A percentile compares a stretch with the other conserved stretches of the same genome.
phyloP scores from a whole-genome alignment of 2,888 invertebrate genomes.

The Glaucopsyche alexis region DNA sequence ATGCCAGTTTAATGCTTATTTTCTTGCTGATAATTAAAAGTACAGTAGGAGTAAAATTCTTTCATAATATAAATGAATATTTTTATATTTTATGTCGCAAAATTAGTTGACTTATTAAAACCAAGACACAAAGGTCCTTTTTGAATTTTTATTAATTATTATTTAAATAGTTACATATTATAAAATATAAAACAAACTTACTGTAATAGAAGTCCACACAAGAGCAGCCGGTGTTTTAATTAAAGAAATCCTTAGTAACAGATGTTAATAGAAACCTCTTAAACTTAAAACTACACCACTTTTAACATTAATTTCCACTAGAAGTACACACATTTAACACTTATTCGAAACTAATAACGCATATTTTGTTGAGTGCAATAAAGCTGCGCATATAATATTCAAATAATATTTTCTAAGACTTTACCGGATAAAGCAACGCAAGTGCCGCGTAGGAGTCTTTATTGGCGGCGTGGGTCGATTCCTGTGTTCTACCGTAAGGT shows the following conservation, averaged over 20 bases:
- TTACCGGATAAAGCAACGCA: conserved; percentile 48
- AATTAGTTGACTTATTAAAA: background rate
- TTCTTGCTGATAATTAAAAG: background rate
- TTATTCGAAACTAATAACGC: conserved; percentile 35
- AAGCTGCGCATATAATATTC: conserved; percentile 57
- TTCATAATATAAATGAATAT: no score
- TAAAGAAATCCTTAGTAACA: background rate
- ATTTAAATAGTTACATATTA: background rate
- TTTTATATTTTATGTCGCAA: no score
- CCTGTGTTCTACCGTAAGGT: conserved; percentile 65
- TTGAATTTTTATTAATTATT: background rate
- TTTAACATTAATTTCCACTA: conserved; percentile 10
- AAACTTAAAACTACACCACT: background rate
- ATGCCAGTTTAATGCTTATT: background rate
- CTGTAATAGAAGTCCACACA: background rate
- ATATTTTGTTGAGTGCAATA: conserved; percentile 42
- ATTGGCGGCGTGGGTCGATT: conserved; percentile 71
- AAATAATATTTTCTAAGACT: conserved; percentile 50
- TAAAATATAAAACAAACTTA: background rate
- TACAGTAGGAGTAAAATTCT: background rate
- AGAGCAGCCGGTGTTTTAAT: background rate
- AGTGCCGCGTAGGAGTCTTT: conserved; percentile 70
- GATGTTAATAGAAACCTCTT: conserved; percentile 14
- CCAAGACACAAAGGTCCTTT: background rate
- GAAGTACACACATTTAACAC: conserved; percentile 12